These are phyloP conservation scores for Cerastoderma edule DNA, from an alignment of 2,888 invertebrate genomes.

Conservation along the genomic window DNA sequence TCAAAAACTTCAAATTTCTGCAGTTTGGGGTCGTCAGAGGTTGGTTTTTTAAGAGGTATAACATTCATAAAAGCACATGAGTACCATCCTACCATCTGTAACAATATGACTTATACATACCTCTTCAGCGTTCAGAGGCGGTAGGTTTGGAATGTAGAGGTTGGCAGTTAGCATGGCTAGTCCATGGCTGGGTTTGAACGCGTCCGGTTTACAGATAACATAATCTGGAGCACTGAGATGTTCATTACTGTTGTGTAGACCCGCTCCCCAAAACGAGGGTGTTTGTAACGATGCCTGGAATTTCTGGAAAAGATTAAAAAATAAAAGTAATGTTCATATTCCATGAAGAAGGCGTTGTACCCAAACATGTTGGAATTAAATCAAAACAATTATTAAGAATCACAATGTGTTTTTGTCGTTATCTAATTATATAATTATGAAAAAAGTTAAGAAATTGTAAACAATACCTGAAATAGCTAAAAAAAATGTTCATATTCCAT, in stretches of 20 bases:
- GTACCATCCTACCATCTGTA: neutral
- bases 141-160: constrained; percentile 75
- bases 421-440: too few relatives aligned
- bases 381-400: too few relatives aligned
- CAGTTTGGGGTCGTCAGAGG: too few relatives aligned
- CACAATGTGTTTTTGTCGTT: too few relatives aligned
- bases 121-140: constrained; percentile 66
- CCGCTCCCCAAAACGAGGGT: constrained; percentile 74
- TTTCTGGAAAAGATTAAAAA: constrained; percentile 58
- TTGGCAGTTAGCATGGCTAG: constrained; percentile 77
- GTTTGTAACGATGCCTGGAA: constrained; percentile 66
- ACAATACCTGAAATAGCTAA: too few relatives aligned
- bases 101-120: constrained; percentile 38
- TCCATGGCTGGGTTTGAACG: constrained; percentile 72
- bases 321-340: neutral
- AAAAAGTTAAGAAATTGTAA: too few relatives aligned
- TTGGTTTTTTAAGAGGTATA: too few relatives aligned
- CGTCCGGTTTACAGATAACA: constrained; percentile 76
- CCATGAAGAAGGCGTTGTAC: neutral
- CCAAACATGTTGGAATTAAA: too few relatives aligned
- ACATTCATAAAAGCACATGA: too few relatives aligned
- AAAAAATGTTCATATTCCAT: too few relatives aligned
- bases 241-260: constrained; percentile 63
- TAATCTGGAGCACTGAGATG: constrained; percentile 72
- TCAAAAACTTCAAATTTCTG: too few relatives aligned